phyloP scores from a whole-genome alignment of 2,113 vertebrate species.

The Smithornis capensis region DNA sequence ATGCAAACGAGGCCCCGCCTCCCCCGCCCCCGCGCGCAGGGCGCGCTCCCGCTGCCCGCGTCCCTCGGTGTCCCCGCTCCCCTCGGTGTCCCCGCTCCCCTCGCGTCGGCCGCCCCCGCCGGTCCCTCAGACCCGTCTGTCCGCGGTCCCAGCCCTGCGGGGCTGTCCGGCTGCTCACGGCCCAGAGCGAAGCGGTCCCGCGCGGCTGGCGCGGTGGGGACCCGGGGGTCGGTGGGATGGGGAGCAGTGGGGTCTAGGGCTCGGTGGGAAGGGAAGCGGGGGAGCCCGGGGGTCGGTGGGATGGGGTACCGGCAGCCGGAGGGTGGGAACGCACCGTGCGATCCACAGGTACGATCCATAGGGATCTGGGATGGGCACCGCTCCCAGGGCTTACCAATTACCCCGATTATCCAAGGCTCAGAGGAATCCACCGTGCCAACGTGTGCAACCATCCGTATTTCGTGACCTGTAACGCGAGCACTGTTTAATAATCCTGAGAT shows the following conservation, averaged over 20 bases:
- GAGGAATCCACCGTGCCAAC: rapidly evolving
- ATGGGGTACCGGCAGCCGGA: background rate
- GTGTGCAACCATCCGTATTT: rapidly evolving
- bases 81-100: no score
- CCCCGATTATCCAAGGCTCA: background rate
- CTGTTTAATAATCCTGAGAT: background rate
- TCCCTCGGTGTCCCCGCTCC: no score
- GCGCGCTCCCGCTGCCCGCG: background rate
- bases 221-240: background rate
- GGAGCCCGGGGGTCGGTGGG: background rate
- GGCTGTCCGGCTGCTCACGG: no score
- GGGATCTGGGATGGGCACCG: background rate
- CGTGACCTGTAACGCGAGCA: rapidly evolving
- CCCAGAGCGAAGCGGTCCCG: no score
- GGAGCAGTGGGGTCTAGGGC: no score
- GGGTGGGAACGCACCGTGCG: background rate
- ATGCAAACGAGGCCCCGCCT: background rate
- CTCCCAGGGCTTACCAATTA: background rate
- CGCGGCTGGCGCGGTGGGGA: background rate
- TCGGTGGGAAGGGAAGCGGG: background rate
- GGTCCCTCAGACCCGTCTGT: no score
- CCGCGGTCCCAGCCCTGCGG: no score
- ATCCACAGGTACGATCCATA: background rate
- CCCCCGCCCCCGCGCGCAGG: background rate
- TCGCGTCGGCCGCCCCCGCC: no score